phyloP scores from a whole-genome alignment of 2,888 invertebrate species.

The Malthinus seriepunctatus region DNA sequence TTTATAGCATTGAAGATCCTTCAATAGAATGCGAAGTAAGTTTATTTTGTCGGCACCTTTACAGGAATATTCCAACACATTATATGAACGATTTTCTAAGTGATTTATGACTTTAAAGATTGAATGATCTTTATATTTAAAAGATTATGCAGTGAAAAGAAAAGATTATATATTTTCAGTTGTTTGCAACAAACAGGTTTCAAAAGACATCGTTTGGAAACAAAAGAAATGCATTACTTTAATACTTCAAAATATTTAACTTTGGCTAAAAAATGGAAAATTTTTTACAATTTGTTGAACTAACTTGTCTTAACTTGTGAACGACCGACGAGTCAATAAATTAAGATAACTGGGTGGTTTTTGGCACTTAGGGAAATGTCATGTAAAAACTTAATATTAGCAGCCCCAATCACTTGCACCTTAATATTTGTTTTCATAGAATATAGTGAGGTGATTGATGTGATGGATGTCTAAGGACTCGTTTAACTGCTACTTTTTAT shows the following conservation, averaged over 20 bases:
- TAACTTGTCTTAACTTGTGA: no score
- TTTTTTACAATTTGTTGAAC: no score
- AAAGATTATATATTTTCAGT: slow-evolving; percentile 35
- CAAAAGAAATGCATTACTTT: slow-evolving; percentile 26
- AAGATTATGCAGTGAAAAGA: slow-evolving; percentile 37
- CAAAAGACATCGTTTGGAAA: slow-evolving; percentile 24
- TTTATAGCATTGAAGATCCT: slow-evolving; percentile 39
- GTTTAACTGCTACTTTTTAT: no score
- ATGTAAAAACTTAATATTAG: no score
- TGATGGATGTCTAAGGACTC: no score
- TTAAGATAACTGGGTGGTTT: no score
- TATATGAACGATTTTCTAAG: slow-evolving; percentile 39
- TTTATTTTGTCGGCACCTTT: slow-evolving; percentile 38
- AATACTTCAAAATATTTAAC: slow-evolving; percentile 4
- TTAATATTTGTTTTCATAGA: no score
- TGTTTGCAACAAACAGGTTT: slow-evolving; percentile 40
- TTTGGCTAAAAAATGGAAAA: no score
- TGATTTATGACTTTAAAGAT: slow-evolving; percentile 43
- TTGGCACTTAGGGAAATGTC: no score
- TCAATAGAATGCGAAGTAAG: slow-evolving; percentile 38
- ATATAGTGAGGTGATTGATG: no score
- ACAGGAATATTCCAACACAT: slow-evolving; percentile 37
- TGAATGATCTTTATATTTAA: slow-evolving; percentile 36
- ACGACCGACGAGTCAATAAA: no score
- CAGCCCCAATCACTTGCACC: no score